Percentiles rank a stretch among this genome's conserved stretches.
These are phyloP conservation scores for Batillaria attramentaria DNA, from an alignment of 1,140 invertebrate species.

Conservation along the genomic window DNA sequence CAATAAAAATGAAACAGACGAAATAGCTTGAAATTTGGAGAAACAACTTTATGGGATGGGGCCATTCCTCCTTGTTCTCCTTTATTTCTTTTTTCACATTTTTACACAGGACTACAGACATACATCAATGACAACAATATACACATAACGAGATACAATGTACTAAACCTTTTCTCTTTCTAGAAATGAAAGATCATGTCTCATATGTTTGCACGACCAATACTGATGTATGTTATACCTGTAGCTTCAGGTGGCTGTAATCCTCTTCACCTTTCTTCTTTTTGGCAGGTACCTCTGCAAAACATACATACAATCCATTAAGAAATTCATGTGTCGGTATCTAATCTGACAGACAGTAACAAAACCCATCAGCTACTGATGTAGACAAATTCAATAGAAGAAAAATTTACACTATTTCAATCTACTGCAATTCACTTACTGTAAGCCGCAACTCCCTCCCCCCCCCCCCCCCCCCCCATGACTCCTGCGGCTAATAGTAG, in stretches of 20 bases:
- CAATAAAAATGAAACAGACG: too few relatives aligned
- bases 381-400: background rate
- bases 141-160: background rate
- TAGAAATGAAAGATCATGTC: background rate
- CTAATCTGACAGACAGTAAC: too few relatives aligned
- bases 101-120: too few relatives aligned
- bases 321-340: too few relatives aligned
- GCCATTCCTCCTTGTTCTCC: too few relatives aligned
- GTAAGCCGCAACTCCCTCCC: too few relatives aligned
- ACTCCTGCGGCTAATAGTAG: too few relatives aligned
- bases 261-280: conserved; percentile 26
- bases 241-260: conserved; percentile 7
- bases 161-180: background rate
- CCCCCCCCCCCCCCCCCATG: too few relatives aligned
- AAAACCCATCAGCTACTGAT: background rate
- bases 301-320: too few relatives aligned
- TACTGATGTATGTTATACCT: conserved; percentile 8
- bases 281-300: conserved; percentile 27
- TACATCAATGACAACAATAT: background rate
- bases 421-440: background rate
- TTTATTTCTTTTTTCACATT: background rate
- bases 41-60: too few relatives aligned
- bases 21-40: too few relatives aligned
- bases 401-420: background rate
- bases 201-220: background rate